Evolutionary conservation across 1,140 invertebrate genomes (phyloP), one percentile per base, ranked within the genome.

Genomic region (Dinoponera quadriceps): DNA sequence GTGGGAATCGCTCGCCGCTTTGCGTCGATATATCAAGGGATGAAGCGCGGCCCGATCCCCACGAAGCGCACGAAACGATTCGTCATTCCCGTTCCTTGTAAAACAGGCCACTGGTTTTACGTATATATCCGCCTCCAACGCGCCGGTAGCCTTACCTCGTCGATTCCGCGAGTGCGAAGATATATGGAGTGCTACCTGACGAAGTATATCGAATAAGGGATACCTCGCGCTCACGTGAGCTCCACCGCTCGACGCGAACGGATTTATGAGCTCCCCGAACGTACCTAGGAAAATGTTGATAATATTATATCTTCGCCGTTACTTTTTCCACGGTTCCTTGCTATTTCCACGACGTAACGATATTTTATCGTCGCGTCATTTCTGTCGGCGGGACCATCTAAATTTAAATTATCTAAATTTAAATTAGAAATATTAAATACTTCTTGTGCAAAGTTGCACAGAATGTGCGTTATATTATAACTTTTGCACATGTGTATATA

Each of bases 1-100:
- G 93, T 93, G 93, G 93, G 93, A 94, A 94, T 94, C 94, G 93
- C 93, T 94, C 91, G 90, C 88, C 91, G 90, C 88, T 90, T 90
- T 87, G 91, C 91, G 89, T 93, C 93, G 91, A 93, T 94, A 93
- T 93, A 94, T 94, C 92, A 92, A 92, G 92, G 93, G 92, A 93
- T 94, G 93, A 93, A 93, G 89, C 91, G 55, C 78, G 85, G 71
- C 81, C 89, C 88, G 86, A 90, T 86, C 90, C 88, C 89, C 88
- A 78, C 80, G 83, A 73, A 90, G 86, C 85, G 88, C 89, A 87
- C 86, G 33, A 60, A 90, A 89, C 90, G 90, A 93, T 93, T 90
- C 92, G 91, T 93, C 92, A 93, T 93, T 88, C 90, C 71, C 77
- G 69, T 86, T 92, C 85, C 84, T 88, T 86, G 89, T 88, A 89